A percentile compares a stretch with the other conserved stretches of the same genome.
Conservation (phyloP, 2,797 vertebrate species). For the Petrocephalus schoutedeni region DNA sequence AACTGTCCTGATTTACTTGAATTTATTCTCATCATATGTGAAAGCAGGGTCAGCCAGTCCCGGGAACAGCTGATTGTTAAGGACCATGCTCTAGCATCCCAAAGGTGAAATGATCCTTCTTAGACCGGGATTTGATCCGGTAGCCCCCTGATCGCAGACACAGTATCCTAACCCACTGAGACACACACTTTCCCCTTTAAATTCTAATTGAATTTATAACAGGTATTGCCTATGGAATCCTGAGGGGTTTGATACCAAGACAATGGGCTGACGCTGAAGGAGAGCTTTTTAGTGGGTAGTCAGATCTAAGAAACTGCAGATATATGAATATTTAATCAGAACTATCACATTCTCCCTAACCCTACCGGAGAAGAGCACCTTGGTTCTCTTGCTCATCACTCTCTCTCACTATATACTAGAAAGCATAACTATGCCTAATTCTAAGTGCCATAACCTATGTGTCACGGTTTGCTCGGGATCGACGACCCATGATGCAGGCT, state of each 20-base stretch:
- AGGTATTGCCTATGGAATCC: neutral
- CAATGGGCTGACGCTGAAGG: neutral
- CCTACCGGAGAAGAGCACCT: neutral
- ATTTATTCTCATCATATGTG: neutral
- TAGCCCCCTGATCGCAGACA: neutral
- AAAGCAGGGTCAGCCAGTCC: neutral
- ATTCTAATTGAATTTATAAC: neutral
- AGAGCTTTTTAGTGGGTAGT: neutral
- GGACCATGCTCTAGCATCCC: neutral
- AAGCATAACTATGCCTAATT: neutral
- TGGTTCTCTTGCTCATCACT: neutral
- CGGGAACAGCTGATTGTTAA: neutral
- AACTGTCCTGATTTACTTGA: neutral
- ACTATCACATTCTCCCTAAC: neutral
- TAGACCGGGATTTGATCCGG: neutral
- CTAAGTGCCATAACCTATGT: neutral
- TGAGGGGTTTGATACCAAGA: neutral
- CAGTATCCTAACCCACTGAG: neutral
- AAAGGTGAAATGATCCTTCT: neutral
- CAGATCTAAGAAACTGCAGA: neutral
- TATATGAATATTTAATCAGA: constrained; percentile 2
- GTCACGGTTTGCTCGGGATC: no score
- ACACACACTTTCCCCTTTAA: neutral
- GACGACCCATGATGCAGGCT: no score
- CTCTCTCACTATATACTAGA: neutral